Conservation (phyloP, 2,888 invertebrate species). For the Sthenelais limicola region DNA sequence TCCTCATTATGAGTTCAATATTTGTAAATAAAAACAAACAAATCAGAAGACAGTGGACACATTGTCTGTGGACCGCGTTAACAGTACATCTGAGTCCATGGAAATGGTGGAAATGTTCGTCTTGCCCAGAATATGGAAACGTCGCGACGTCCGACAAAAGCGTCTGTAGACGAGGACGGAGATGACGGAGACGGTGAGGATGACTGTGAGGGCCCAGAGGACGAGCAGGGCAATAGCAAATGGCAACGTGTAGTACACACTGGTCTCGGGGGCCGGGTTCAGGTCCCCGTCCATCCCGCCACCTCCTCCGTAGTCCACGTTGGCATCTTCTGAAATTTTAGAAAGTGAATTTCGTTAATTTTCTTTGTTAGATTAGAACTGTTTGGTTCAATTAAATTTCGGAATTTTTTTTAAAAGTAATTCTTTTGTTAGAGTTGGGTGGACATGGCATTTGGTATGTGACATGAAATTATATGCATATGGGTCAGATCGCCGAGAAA, state of each 20-base stretch:
- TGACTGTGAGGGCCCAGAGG: conserved; percentile 28
- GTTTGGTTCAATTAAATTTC: no score
- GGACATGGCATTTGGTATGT: no score
- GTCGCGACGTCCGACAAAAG: conserved; percentile 2
- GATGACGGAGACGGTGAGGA: conserved; percentile 33
- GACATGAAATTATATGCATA: no score
- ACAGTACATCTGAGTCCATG: conserved; percentile 25
- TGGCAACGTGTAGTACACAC: conserved; percentile 28
- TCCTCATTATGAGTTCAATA: no score
- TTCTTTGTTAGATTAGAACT: no score
- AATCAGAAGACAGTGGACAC: conserved; percentile 29
- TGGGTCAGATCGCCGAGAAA: no score
- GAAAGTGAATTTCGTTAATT: no score
- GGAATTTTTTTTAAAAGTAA: no score
- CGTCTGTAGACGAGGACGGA: conserved; percentile 27
- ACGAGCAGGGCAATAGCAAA: conserved; percentile 24
- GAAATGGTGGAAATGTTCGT: conserved; percentile 32
- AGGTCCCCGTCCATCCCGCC: not conserved
- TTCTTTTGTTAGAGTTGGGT: no score
- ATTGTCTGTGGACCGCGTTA: conserved; percentile 17
- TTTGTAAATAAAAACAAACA: not conserved
- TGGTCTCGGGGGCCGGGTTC: conserved; percentile 4
- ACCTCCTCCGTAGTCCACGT: conserved; percentile 5
- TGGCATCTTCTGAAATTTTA: conserved; percentile 16
- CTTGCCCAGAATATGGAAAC: conserved; percentile 29